Base-by-base conservation (phyloP, 2,888 invertebrate genomes). In the Ephialtes manifestator region DNA sequence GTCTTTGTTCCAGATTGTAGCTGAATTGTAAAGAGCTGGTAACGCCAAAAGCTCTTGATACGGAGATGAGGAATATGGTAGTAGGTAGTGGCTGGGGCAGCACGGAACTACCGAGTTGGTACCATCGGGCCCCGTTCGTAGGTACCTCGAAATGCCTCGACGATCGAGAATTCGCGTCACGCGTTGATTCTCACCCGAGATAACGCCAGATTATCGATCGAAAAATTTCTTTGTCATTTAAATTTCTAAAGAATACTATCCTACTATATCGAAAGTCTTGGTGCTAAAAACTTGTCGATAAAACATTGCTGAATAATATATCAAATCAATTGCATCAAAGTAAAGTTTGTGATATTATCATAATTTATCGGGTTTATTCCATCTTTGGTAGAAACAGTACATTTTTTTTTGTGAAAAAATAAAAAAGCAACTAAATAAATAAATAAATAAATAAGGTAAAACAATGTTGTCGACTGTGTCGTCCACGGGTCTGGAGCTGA, bases 401-500 rank as follows among this genome's bases (percentile, higher is more conserved):
- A n/a, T n/a, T 31, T 24, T 31, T 8, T 35, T 63, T 63, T 7
- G 18, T 15, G 10, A n/a, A 63, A n/a, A 35, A n/a, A 31, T 4
- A n/a, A 8, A 18, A 13, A 7, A 48, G 15, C n/a, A n/a, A n/a
- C n/a, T n/a, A 24, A 39, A 39, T 39, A 39, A 39, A 10, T 39
- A 39, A 39, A 39, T 20, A 51, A 65, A 70, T 63, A 55, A 24
- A 24, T 20, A 55, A 18, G 31, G 20, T 13, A 39, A 75, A 80
- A 48, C 87, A 84, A 92, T 92, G 91, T 87, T 91, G 80, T 89
- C 93, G 82, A 93, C 92, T 72, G 90, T 93, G 89, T 91, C 93
- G 71, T 90, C 91, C 48, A 87, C 90, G 63, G 86, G 89, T 60
- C 86, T 90, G 53, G 92, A 92, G 85, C 89, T 92, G 39, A 92